phyloP scores from a whole-genome alignment of 2,888 invertebrate species.

The Polietes domitor region DNA sequence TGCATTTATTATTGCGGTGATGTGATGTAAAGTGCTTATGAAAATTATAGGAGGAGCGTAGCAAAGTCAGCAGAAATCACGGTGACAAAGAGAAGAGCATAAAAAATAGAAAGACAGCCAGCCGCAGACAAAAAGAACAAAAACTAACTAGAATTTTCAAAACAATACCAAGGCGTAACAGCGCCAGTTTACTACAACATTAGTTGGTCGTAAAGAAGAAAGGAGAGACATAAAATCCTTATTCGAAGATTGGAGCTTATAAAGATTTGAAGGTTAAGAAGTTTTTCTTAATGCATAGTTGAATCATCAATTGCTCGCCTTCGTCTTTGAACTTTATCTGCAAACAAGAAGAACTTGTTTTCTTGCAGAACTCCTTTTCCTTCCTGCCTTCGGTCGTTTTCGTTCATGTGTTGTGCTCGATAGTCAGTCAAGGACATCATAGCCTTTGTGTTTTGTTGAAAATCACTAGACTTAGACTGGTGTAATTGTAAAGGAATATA shows the following conservation, averaged over 20 bases:
- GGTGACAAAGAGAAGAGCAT: background rate
- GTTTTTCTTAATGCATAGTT: slow-evolving; percentile 44
- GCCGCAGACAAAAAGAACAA: background rate
- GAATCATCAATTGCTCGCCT: slow-evolving; percentile 50
- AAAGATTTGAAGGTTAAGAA: slow-evolving; percentile 49
- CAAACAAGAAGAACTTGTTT: slow-evolving; percentile 64
- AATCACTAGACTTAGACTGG: background rate
- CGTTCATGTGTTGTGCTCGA: slow-evolving; percentile 31
- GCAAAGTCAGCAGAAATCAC: background rate
- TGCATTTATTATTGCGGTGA: no score
- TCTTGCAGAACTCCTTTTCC: slow-evolving; percentile 32
- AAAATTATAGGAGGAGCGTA: background rate
- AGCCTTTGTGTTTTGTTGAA: slow-evolving; percentile 22
- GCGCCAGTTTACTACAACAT: slow-evolving; percentile 21
- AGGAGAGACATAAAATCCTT: background rate
- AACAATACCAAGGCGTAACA: slow-evolving; percentile 45
- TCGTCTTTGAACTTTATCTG: slow-evolving; percentile 22
- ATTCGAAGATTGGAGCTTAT: background rate
- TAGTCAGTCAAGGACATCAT: slow-evolving; percentile 63
- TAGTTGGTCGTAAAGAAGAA: background rate
- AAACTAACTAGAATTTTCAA: background rate
- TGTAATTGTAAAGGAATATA: no score
- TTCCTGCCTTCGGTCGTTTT: slow-evolving; percentile 40
- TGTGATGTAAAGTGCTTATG: no score
- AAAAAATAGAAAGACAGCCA: background rate